Conservation (phyloP, 1,140 invertebrate species). For the Tigriopus japonicus region DNA sequence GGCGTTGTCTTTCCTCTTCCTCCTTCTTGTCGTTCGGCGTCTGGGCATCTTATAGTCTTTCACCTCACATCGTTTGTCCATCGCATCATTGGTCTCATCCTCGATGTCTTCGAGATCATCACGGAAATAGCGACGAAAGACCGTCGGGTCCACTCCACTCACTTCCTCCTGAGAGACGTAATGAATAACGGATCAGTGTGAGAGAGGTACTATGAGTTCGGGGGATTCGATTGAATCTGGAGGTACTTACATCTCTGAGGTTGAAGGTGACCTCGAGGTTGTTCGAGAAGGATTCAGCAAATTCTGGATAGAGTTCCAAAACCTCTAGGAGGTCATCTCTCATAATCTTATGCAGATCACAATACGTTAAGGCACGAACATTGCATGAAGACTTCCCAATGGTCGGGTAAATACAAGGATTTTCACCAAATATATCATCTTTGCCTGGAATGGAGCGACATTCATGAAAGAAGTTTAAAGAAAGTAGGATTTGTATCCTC, state of each 20-base stretch:
- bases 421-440: constrained; percentile 96
- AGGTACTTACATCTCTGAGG: constrained; percentile 55
- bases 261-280: constrained; percentile 94
- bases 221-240: constrained; percentile 25
- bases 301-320: constrained; percentile 91
- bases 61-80: constrained; percentile 7
- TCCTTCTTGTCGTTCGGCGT: constrained; percentile 7
- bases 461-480: not conserved
- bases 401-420: constrained; percentile 75
- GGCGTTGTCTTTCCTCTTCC: constrained; percentile 21
- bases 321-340: constrained; percentile 92
- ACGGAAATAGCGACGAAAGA: constrained; percentile 13
- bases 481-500: not conserved
- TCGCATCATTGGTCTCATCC: constrained; percentile 13
- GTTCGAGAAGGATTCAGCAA: constrained; percentile 70
- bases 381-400: constrained; percentile 92
- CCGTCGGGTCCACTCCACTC: constrained; percentile 32
- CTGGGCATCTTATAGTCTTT: constrained; percentile 15
- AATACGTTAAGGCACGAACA: constrained; percentile 95
- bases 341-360: constrained; percentile 93
- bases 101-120: constrained; percentile 25
- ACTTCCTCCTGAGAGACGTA: constrained; percentile 38
- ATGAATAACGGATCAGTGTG: constrained; percentile 14
- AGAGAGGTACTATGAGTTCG: too few species aligned
- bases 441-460: constrained; percentile 54